These are phyloP conservation scores for Baryphthengus martii DNA, from an alignment of 2,113 vertebrate species.

Conservation along the genomic window DNA sequence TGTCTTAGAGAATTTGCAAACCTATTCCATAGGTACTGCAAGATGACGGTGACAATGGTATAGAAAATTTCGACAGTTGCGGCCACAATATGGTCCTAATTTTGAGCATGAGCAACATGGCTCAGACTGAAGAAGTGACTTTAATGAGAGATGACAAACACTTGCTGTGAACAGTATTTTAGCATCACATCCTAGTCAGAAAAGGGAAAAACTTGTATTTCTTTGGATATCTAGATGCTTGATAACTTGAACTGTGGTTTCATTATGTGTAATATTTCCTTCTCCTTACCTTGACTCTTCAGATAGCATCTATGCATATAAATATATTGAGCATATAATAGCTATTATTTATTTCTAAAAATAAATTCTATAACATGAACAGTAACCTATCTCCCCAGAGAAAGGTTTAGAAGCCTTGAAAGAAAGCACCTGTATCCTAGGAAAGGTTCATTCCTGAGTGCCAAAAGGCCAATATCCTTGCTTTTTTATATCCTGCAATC, in stretches of 20 bases:
- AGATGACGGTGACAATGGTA: not conserved
- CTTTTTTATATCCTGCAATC: not conserved
- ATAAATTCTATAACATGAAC: not conserved
- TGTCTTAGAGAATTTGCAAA: not conserved
- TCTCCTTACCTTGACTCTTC: not conserved
- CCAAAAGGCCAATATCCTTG: not conserved
- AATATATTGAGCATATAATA: not conserved
- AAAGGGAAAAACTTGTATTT: not conserved
- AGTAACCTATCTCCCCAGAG: not conserved
- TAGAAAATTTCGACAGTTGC: not conserved
- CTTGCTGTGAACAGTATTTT: not conserved
- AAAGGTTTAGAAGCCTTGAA: not conserved
- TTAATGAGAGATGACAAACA: not conserved
- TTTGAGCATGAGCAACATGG: not conserved
- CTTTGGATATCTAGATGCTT: not conserved
- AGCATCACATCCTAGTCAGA: not conserved
- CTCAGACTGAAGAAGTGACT: not conserved
- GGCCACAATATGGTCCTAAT: rapidly evolving
- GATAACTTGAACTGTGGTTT: not conserved
- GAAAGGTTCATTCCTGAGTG: not conserved
- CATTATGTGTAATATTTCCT: not conserved
- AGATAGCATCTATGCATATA: not conserved
- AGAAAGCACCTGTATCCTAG: not conserved
- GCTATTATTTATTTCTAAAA: not conserved
- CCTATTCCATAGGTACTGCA: not conserved